phyloP scores from a whole-genome alignment of 2,113 vertebrate genomes.

The Tetrax tetrax region DNA sequence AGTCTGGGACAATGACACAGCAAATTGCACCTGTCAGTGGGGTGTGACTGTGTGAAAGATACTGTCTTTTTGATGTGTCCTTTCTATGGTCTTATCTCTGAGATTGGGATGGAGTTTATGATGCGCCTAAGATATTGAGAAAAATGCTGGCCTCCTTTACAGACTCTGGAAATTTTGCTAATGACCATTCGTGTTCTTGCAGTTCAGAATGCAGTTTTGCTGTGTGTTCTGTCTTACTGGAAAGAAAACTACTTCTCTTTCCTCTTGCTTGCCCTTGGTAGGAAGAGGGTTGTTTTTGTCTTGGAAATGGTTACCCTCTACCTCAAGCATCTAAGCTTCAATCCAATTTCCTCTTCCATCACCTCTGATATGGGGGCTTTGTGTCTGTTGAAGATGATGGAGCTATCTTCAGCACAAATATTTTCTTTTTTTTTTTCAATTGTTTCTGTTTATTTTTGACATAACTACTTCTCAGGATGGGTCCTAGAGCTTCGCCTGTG shows the following conservation, averaged over 20 bases:
- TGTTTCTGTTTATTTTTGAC: background rate
- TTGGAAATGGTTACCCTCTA: background rate
- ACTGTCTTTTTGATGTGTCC: background rate
- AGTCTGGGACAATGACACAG: background rate
- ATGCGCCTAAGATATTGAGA: background rate
- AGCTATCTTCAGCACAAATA: background rate
- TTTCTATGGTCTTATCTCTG: background rate
- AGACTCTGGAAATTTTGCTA: background rate
- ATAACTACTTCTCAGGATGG: background rate
- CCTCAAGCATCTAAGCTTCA: background rate
- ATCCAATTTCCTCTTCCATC: background rate
- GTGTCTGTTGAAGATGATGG: background rate
- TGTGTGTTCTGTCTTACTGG: background rate
- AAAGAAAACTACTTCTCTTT: background rate
- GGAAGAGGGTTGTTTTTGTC: background rate
- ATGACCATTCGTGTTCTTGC: background rate
- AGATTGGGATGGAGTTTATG: background rate
- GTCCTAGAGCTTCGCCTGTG: background rate
- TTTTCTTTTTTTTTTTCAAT: background rate
- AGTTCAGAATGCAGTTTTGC: background rate
- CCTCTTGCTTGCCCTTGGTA: background rate
- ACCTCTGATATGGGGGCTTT: background rate
- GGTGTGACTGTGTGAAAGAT: constrained; percentile 12
- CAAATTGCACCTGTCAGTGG: background rate
- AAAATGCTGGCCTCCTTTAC: background rate